phyloP scores from a whole-genome alignment of 2,113 vertebrate species.

The Pterocles burchelli region DNA sequence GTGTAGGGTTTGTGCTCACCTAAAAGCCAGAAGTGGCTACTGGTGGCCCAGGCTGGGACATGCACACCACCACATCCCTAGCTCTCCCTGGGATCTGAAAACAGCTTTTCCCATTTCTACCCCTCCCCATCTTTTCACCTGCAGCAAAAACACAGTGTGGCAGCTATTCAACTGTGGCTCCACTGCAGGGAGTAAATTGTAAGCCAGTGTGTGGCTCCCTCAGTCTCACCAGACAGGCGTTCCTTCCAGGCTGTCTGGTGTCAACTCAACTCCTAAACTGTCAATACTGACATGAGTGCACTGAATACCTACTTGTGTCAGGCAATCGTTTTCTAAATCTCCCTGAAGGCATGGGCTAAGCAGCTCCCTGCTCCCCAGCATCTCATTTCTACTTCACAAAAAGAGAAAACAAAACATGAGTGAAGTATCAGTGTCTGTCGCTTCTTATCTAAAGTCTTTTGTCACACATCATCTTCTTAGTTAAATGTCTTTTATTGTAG shows the following conservation, averaged over 20 bases:
- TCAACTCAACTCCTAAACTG: background rate
- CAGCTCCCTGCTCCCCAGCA: background rate
- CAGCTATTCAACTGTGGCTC: background rate
- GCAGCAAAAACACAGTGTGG: background rate
- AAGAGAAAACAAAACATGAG: background rate
- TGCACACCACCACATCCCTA: fast-evolving
- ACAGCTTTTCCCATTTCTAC: background rate
- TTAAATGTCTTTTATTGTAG: background rate
- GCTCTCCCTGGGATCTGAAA: background rate
- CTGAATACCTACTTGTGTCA: background rate
- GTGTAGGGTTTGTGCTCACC: background rate
- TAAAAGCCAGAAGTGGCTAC: background rate
- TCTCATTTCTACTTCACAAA: background rate
- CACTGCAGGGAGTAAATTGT: fast-evolving
- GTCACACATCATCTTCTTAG: fast-evolving
- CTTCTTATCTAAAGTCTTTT: background rate
- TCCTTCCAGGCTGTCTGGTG: background rate
- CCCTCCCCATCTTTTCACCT: background rate
- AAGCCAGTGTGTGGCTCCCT: background rate
- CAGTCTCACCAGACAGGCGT: background rate
- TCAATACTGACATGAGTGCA: background rate
- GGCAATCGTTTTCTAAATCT: background rate
- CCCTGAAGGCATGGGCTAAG: background rate
- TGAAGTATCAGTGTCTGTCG: fast-evolving
- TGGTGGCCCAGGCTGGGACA: background rate